These are phyloP conservation scores for Theocolax elegans DNA, from an alignment of 1,140 invertebrate genomes.

Conservation along the genomic window DNA sequence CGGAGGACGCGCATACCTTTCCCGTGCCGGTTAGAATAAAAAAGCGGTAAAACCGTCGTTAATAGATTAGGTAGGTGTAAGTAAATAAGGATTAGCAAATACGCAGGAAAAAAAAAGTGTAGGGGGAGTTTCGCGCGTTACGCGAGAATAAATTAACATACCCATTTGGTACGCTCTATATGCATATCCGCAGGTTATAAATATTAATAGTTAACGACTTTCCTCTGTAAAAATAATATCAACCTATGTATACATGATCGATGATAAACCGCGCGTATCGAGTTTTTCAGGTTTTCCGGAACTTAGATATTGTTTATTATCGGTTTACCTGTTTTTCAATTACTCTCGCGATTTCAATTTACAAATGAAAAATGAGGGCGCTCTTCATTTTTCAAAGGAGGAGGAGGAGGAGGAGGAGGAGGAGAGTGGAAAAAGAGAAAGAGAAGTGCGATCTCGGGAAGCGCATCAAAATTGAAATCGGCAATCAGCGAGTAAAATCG, in stretches of 20 bases:
- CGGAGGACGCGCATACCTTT: too few species aligned
- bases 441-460: too few species aligned
- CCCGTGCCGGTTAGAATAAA: too few species aligned
- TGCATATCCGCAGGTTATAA: constrained; percentile 22
- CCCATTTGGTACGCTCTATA: constrained; percentile 2
- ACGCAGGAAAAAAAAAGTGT: not conserved
- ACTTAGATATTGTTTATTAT: too few species aligned
- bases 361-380: not conserved
- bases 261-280: too few species aligned
- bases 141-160: constrained; percentile 34
- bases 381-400: not conserved
- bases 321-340: too few species aligned
- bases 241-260: too few species aligned
- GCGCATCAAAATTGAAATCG: constrained; percentile 30
- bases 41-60: not conserved
- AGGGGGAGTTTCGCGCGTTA: not conserved
- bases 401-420: too few species aligned
- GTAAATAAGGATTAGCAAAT: not conserved
- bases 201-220: constrained; percentile 15
- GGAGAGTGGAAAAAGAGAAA: too few species aligned
- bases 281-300: too few species aligned
- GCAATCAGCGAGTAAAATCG: not conserved
- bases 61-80: constrained; percentile 1
- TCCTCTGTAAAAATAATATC: not conserved
- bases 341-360: not conserved